These are phyloP conservation scores for Ormyrus thymus DNA, from an alignment of 2,888 invertebrate genomes.

Conservation along the genomic window DNA sequence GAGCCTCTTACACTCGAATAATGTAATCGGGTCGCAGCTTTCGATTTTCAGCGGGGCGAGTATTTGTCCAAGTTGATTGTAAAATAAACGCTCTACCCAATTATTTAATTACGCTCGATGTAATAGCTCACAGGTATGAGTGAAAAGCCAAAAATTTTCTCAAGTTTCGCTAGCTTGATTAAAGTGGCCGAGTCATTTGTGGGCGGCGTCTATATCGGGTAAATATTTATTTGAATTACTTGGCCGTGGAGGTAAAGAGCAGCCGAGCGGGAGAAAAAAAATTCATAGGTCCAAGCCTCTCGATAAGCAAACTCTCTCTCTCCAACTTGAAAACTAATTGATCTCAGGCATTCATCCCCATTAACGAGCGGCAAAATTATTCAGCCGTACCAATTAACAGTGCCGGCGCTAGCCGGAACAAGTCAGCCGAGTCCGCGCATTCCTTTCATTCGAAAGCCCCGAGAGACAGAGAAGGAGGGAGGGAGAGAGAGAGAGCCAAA, in stretches of 20 bases:
- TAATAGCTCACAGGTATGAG: too few species aligned
- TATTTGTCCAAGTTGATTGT: too few species aligned
- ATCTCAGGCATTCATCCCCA: slow-evolving; percentile 50
- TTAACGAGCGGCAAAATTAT: slow-evolving; percentile 52
- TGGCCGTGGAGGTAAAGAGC: neutral
- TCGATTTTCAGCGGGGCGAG: too few species aligned
- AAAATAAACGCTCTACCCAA: too few species aligned
- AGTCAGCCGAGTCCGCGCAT: slow-evolving; percentile 61
- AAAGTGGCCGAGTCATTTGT: slow-evolving; percentile 39
- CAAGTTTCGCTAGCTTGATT: slow-evolving; percentile 1
- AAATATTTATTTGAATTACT: slow-evolving; percentile 31
- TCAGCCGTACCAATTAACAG: slow-evolving; percentile 53
- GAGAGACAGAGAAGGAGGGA: slow-evolving; percentile 5
- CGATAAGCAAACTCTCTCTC: slow-evolving; percentile 47
- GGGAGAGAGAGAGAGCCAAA: slow-evolving; percentile 35
- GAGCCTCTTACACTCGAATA: too few species aligned
- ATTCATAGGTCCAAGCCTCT: slow-evolving; percentile 36
- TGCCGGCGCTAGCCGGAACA: slow-evolving; percentile 19
- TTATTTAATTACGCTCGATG: too few species aligned
- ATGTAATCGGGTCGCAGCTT: too few species aligned
- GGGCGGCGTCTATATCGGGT: neutral
- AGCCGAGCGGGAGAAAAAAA: neutral
- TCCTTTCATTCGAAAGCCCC: slow-evolving; percentile 16
- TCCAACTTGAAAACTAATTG: slow-evolving; percentile 46
- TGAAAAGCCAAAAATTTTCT: neutral